A percentile compares a stretch with the other conserved stretches of the same genome.
phyloP scores from a whole-genome alignment of 2,113 vertebrate species.

The Saccopteryx leptura region DNA sequence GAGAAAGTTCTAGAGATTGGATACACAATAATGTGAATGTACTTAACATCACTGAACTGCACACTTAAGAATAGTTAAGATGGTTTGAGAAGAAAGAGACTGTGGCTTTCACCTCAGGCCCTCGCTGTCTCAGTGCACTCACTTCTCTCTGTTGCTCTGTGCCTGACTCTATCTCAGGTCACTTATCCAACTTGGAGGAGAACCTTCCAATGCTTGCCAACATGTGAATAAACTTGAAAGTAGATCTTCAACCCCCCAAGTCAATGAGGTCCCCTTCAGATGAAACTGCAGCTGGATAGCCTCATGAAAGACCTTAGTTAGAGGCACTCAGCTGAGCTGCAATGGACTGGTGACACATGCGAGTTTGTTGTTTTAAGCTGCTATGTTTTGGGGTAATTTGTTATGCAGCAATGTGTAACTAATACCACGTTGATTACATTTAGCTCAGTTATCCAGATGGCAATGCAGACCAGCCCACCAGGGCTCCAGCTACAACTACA shows the following conservation, averaged over 20 bases:
- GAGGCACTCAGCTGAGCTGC: neutral
- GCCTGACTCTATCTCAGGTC: neutral
- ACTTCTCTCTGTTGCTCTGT: neutral
- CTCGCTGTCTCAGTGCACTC: neutral
- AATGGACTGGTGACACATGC: neutral
- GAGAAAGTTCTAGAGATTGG: neutral
- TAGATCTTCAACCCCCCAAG: neutral
- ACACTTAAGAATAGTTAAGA: neutral
- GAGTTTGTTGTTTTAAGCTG: neutral
- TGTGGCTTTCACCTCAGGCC: neutral
- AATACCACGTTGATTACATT: neutral
- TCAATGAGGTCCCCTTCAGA: neutral
- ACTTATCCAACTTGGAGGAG: neutral
- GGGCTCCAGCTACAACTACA: neutral
- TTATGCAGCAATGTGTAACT: neutral
- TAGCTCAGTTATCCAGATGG: neutral
- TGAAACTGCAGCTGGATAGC: neutral
- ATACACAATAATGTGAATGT: neutral
- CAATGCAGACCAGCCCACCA: neutral
- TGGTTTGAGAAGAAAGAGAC: neutral
- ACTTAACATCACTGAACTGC: neutral
- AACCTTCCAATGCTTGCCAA: neutral
- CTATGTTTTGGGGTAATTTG: neutral
- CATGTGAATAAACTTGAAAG: neutral
- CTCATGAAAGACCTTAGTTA: neutral